Evolutionary conservation across 2,113 vertebrate species (phyloP).

Genomic region (Tetrao urogallus): DNA sequence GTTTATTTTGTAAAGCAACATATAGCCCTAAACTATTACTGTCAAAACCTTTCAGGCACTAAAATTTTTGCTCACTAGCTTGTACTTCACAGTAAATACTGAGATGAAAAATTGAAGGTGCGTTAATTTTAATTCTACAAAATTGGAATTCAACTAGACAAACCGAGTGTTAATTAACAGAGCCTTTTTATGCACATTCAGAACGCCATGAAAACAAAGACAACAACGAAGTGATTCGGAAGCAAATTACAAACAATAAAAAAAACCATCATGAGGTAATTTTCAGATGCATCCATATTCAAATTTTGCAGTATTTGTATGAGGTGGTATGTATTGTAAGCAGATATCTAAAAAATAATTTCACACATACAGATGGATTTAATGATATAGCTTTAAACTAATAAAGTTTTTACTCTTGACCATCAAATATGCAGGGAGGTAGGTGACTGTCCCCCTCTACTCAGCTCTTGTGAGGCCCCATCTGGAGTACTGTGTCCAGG

Average conservation of each 20-base stretch:
- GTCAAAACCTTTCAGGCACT: neutral
- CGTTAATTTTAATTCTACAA: neutral
- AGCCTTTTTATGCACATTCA: neutral
- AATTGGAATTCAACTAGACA: slow-evolving; percentile 6
- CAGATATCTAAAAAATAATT: neutral
- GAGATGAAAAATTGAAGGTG: neutral
- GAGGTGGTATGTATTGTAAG: neutral
- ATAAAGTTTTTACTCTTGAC: neutral
- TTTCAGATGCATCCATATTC: neutral
- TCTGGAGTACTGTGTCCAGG: no score
- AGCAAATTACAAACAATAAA: neutral
- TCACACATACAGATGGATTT: neutral
- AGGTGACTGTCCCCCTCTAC: no score
- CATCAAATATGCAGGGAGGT: neutral
- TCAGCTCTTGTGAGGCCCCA: no score
- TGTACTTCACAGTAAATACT: neutral
- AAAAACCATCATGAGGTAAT: neutral
- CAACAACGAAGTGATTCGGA: neutral
- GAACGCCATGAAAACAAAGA: neutral
- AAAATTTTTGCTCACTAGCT: neutral
- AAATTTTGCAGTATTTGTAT: neutral
- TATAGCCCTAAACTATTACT: neutral
- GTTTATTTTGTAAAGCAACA: neutral
- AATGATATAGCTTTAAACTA: neutral
- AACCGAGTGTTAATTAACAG: neutral